These are phyloP conservation scores for Heliocidaris tuberculata DNA, from an alignment of 35 echinoderm and acorn worm genomes.

Conservation along the genomic window DNA sequence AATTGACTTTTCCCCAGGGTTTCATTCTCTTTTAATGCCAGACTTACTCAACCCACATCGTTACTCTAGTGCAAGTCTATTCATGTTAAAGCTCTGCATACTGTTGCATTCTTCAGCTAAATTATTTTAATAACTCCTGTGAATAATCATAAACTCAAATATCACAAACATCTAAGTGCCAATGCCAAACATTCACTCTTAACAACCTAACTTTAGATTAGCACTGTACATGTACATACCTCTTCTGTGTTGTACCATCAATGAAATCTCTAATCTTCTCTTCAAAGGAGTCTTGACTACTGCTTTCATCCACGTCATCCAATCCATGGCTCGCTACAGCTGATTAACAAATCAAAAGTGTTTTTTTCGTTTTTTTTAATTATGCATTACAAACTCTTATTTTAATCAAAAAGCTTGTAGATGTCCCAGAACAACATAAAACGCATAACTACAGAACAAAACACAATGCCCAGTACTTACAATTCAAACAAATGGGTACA, in stretches of 20 bases:
- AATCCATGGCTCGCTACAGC: slow-evolving; percentile 51
- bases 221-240: slow-evolving; percentile 64
- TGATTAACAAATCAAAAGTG: slow-evolving; percentile 10
- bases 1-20: too few relatives aligned
- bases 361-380: neutral
- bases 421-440: neutral
- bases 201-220: neutral
- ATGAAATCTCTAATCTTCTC: slow-evolving; percentile 92
- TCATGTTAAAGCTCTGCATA: too few relatives aligned
- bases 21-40: too few relatives aligned
- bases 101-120: too few relatives aligned
- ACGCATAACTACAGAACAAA: neutral
- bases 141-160: too few relatives aligned
- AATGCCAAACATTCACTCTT: too few relatives aligned
- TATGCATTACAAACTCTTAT: neutral
- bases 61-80: too few relatives aligned
- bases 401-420: neutral
- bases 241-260: slow-evolving; percentile 99
- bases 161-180: too few relatives aligned
- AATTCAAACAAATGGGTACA: neutral
- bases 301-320: slow-evolving; percentile 77
- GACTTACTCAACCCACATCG: too few relatives aligned
- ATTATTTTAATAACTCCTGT: too few relatives aligned
- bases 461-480: neutral
- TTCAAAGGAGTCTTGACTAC: slow-evolving; percentile 71